Base-by-base conservation (phyloP, 1,140 invertebrate genomes). In the Rhagoletis pomonella region DNA sequence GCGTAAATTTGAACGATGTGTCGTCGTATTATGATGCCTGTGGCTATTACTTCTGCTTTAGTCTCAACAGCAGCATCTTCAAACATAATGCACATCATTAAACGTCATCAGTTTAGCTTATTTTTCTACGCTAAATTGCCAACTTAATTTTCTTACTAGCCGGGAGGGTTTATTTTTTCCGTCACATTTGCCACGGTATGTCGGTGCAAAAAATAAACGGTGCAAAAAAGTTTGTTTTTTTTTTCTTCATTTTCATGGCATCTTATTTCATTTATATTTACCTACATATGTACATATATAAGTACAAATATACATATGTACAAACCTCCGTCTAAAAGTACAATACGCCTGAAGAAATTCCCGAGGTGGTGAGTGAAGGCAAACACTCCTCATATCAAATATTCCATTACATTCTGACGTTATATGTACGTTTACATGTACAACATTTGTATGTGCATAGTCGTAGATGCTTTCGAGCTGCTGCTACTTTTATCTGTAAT, bases 101-200 rank as follows among this genome's bases (percentile, higher is more conserved):
- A 73, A 3, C 14, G 42, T 50, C 42, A 47, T 69, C 69, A 73
- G 69, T 17, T 4, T 14, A 17, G 44, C 69, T 73, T 73, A 73
- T 73, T 73, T 73, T 73, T 73, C 65, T 17, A 47, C 39, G 69
- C 42, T 73, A 50, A 73, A 73, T 73, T 73, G 44, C n/a, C 69
- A 73, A 44, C 69, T 73, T 73, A 4, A 73, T 50, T 73, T 73
- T 47, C 69, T 73, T 50, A 44, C 42, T n/a, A 47, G 42, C 69
- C 44, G 14, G 42, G 44, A 73, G 69, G 69, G 69, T 73, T 50
- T 73, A n/a, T 73, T 73, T 44, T n/a, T 73, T 73, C 44, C 44
- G 69, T 4, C 69, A 73, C 69, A 73, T 73, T 73, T 73, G 42
- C 69, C 9, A 62, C n/a, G 4, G 4, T 62, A 4, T 14, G n/a